Percentiles rank a stretch among this genome's conserved stretches.
phyloP scores from a whole-genome alignment of 2,888 invertebrate genomes.

The Eucriotettix oculatus region DNA sequence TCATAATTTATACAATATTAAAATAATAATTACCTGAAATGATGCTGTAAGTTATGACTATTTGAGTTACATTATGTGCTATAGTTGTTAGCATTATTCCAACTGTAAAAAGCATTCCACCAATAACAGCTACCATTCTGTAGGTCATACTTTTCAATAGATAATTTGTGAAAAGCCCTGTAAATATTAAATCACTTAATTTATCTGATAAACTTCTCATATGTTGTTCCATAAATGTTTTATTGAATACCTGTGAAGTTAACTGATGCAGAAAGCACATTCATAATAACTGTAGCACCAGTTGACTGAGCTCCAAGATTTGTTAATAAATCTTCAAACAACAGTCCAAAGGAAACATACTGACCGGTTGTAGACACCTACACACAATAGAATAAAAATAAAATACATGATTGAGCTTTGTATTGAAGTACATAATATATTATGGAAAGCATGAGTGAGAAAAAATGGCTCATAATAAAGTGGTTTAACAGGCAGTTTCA shows the following conservation, averaged over 20 bases:
- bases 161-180: slow-evolving; percentile 50
- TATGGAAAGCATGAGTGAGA: too few relatives aligned
- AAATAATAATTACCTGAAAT: slow-evolving; percentile 32
- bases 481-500: too few relatives aligned
- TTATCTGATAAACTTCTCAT: too few relatives aligned
- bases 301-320: slow-evolving; percentile 48
- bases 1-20: neutral
- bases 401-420: too few relatives aligned
- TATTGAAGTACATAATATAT: too few relatives aligned
- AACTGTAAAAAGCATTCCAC: slow-evolving; percentile 41
- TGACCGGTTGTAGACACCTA: slow-evolving; percentile 52
- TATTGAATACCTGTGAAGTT: slow-evolving; percentile 10
- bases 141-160: slow-evolving; percentile 47
- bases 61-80: slow-evolving; percentile 40
- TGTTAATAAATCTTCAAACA: slow-evolving; percentile 51
- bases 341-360: slow-evolving; percentile 48
- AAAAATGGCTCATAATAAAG: too few relatives aligned
- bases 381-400: too few relatives aligned
- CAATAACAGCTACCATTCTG: slow-evolving; percentile 46
- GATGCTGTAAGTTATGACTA: slow-evolving; percentile 46
- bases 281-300: slow-evolving; percentile 50
- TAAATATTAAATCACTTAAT: slow-evolving; percentile 14
- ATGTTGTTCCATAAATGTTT: too few relatives aligned
- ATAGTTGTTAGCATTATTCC: slow-evolving; percentile 46
- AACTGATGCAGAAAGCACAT: slow-evolving; percentile 33